Base-by-base conservation (phyloP, 1,140 invertebrate species). In the Penaeus indicus region DNA sequence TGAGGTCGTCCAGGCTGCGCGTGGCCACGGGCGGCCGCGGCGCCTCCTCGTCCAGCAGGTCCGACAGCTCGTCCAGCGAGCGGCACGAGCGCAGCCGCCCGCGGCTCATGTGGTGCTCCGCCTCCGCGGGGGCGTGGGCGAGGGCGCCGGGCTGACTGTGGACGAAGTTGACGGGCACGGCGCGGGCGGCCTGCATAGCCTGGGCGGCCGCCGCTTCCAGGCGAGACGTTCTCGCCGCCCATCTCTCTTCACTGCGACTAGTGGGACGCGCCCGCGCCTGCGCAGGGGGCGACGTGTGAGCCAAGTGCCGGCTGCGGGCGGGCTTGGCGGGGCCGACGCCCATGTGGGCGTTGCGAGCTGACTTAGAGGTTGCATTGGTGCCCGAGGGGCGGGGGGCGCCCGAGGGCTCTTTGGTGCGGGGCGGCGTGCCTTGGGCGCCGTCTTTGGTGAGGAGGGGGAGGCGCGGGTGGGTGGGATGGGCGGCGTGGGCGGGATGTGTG, bases 21-120 rank as follows among this genome's bases (percentile, higher is more conserved):
- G 88, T 89, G 61, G 72, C 60, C 61, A 81, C 67, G 82, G 82
- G 84, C 38, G 79, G 47, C 10, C 69, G 21, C 7, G 19, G 21
- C 18, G 80, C 79, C 61, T 91, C 90, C 75, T 89, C 85, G 13
- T 91, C 88, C 10, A 88, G 85, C 38, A 91, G 75, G 42, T 91
- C 90, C 3, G 90, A 91, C n/a, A 91, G 75, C 78, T 91, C 90
- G 54, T 91, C 90, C 54, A 91, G 77, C 18, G 88, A 89, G 4
- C 90, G 84, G 42, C 88, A 91, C 13, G 88, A 91, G 22, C 90
- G 79, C 27, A 91, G 77, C 19, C 90, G 80, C n/a, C 79, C 86
- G 19, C 38, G 54, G 27, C 79, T 60, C 38, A 22, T n/a, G 61
- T 60, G 25, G 38, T 11, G 60, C 19, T 60, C 79, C 5, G 38